Base-by-base conservation (phyloP, 2,797 vertebrate species). In the Eupleurogrammus muticus region DNA sequence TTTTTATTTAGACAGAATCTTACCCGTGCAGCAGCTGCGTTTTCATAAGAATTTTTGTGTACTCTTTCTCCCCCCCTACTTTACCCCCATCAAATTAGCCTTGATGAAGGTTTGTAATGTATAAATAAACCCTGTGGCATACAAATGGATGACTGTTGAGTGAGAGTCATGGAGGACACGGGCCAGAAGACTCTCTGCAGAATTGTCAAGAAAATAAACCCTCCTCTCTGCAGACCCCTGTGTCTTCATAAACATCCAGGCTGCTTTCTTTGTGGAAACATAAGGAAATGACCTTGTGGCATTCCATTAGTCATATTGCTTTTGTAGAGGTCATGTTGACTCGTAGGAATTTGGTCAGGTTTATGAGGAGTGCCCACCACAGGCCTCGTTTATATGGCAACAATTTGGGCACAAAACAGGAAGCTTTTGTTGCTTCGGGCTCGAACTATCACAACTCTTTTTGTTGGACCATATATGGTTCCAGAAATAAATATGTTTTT, bases 121-220 rank as follows among this genome's bases (percentile, higher is more conserved):
- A 93, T 94, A 95, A 95, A 95, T 95, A 95, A 95, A 95, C 93
- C 68, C 70, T 21, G 73, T 84, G 92, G 92, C 91, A 83, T 80
- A 92, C 90, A 94, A 94, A 94, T 93, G 93, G 93, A 92, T 87
- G 89, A 71, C 87, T 92, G 94, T 90, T 94, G 93, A 94, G 91
- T 92, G 93, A 94, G 90, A 75, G 78, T 90, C 89, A 77, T 51
- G 66, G 81, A 87, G 81, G 79, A 89, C 85, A 92, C 89, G 86
- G 87, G 79, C 89, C 90, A 85, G 90, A 82, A 80, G 88, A 85
- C 86, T 85, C 87, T 92, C 88, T 84, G 83, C 85, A 92, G 91
- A 84, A 91, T 87, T 83, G 88, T 87, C 92, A 81, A 78, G 89
- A 95, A 95, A 94, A 94, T 93, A 94, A 94, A 95, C 89, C 92